Conservation (phyloP, 2,888 invertebrate species). For the Dynastes maya region DNA sequence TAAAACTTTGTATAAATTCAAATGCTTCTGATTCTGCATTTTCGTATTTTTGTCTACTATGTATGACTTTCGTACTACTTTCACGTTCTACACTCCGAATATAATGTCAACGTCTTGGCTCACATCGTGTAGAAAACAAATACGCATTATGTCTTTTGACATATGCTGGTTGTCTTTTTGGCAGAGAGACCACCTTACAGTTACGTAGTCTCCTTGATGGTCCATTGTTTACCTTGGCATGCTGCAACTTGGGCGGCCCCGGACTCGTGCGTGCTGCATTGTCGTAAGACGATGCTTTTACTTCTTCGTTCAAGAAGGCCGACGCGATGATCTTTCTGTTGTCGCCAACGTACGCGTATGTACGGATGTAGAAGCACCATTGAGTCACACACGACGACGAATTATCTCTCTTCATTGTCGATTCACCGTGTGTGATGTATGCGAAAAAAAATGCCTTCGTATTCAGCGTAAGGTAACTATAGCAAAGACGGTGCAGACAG, state of each 20-base stretch:
- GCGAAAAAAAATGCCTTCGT: neutral
- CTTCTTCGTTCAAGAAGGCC: slow-evolving; percentile 40
- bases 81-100: slow-evolving; percentile 20
- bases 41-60: no score
- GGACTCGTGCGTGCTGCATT: slow-evolving; percentile 28
- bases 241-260: slow-evolving; percentile 49
- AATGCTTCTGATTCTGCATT: no score
- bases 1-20: no score
- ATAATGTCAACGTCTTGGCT: slow-evolving; percentile 42
- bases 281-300: slow-evolving; percentile 38
- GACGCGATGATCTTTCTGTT: slow-evolving; percentile 31
- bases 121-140: slow-evolving; percentile 43
- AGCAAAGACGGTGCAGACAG: neutral
- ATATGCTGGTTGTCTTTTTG: slow-evolving; percentile 50
- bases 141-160: slow-evolving; percentile 48
- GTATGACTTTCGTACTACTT: neutral
- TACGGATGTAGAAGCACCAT: neutral
- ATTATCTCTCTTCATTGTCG: slow-evolving; percentile 21
- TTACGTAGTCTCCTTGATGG: slow-evolving; percentile 49
- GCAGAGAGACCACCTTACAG: slow-evolving; percentile 48
- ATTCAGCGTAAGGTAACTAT: neutral
- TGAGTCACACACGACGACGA: slow-evolving; percentile 35
- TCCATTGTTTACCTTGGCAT: slow-evolving; percentile 48
- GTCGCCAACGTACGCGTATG: slow-evolving; percentile 10
- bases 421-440: neutral